These are phyloP conservation scores for Neosilurus mollespiculum DNA, from an alignment of 2,797 vertebrate genomes.

Conservation along the genomic window DNA sequence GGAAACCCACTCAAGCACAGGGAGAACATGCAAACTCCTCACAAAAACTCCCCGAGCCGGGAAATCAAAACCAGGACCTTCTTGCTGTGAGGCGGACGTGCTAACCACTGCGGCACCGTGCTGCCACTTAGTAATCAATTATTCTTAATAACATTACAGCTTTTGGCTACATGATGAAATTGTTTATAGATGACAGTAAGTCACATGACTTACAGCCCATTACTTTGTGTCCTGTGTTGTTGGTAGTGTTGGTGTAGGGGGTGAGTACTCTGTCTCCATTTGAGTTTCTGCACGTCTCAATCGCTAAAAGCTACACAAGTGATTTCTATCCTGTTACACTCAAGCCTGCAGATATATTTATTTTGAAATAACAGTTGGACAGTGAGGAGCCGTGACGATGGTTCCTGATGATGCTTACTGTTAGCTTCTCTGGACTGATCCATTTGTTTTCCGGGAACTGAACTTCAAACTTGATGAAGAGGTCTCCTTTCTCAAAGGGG, in stretches of 20 bases:
- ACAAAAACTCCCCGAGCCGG: no score
- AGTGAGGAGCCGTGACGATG: neutral
- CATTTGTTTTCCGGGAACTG: conserved; percentile 98
- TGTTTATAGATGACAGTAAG: neutral
- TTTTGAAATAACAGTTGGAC: neutral
- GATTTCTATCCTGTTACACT: no score
- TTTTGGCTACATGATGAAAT: neutral
- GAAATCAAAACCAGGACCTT: no score
- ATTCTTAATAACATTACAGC: neutral
- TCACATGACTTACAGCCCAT: no score
- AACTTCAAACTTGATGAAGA: conserved; percentile 96
- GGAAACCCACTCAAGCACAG: no score
- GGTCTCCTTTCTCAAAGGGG: conserved; percentile 96
- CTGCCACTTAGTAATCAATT: no score
- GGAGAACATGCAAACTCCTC: no score
- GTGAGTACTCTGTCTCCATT: neutral
- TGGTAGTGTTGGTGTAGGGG: neutral
- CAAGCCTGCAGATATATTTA: no score
- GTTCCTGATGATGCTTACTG: conserved; percentile 72
- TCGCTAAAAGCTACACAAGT: no score
- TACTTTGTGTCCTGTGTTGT: no score
- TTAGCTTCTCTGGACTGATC: conserved; percentile 94
- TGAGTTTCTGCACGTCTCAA: neutral
- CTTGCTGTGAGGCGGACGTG: no score
- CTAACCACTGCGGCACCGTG: no score